These are phyloP conservation scores for Apostichopus californicus DNA, from an alignment of 35 echinoderm and acorn worm species.

Conservation along the genomic window DNA sequence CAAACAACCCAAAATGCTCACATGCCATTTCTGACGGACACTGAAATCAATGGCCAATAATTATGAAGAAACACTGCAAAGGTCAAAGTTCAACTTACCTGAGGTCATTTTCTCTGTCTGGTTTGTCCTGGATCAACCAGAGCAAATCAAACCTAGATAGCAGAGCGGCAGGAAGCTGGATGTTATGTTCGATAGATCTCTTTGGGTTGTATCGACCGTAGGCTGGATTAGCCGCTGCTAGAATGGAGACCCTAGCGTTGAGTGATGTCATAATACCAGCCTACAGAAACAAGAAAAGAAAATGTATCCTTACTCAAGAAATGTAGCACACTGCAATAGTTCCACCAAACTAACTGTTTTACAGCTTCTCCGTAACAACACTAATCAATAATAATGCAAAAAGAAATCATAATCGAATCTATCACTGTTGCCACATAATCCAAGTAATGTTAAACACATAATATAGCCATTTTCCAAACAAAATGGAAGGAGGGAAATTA, in stretches of 20 bases:
- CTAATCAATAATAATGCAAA: neutral
- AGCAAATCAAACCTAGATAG: conserved; percentile 95
- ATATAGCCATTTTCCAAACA: no score
- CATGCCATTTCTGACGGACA: no score
- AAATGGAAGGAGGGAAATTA: no score
- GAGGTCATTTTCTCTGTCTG: conserved; percentile 97
- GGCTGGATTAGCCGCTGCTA: conserved; percentile 98
- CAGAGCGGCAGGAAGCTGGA: conserved; percentile 94
- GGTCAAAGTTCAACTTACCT: conserved; percentile 27
- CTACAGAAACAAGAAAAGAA: conserved; percentile 50
- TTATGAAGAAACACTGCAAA: no score
- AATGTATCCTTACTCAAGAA: no score
- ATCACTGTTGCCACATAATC: no score
- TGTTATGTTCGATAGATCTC: conserved; percentile 96
- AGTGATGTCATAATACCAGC: conserved; percentile 99
- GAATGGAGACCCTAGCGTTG: conserved; percentile 95
- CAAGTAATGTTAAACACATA: no score
- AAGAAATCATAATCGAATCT: no score
- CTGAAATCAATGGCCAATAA: no score
- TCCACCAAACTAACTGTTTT: no score
- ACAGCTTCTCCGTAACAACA: neutral
- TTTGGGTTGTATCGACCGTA: conserved; percentile 99
- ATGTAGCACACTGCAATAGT: no score
- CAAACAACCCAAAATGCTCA: no score
- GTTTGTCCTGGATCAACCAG: conserved; percentile 98